Conservation (phyloP, 2,888 invertebrate genomes). For the Chrysomela aeneicollis region DNA sequence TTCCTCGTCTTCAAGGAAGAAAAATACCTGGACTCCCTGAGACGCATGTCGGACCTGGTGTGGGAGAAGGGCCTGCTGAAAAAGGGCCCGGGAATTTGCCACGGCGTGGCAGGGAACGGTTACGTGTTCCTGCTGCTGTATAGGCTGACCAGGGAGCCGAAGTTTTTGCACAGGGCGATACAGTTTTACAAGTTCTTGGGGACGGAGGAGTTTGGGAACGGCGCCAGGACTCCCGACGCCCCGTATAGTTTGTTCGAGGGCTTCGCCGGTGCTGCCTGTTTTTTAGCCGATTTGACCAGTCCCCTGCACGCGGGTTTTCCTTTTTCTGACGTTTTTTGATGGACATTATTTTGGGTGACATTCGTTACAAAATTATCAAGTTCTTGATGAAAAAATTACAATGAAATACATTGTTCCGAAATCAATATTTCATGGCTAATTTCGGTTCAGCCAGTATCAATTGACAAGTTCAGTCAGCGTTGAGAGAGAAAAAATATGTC, state of each 20-base stretch:
- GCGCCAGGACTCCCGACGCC: constrained; percentile 79
- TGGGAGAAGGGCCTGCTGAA: constrained; percentile 84
- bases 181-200: constrained; percentile 80
- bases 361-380: constrained; percentile 6
- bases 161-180: constrained; percentile 77
- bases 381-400: constrained; percentile 4
- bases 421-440: no score
- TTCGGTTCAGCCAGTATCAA: no score
- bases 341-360: neutral
- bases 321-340: constrained; percentile 75
- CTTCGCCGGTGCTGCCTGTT: constrained; percentile 85
- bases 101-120: constrained; percentile 85
- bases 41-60: constrained; percentile 76
- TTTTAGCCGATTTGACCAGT: constrained; percentile 75
- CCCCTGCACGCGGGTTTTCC: constrained; percentile 83
- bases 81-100: constrained; percentile 91
- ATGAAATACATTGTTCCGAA: no score
- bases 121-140: constrained; percentile 81
- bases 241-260: constrained; percentile 90
- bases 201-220: constrained; percentile 69
- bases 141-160: constrained; percentile 73
- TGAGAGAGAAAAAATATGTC: no score
- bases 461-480: no score
- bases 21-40: constrained; percentile 74
- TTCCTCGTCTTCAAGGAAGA: constrained; percentile 77